Conservation (phyloP, 1,140 invertebrate species). For the Drosophila melanica region DNA sequence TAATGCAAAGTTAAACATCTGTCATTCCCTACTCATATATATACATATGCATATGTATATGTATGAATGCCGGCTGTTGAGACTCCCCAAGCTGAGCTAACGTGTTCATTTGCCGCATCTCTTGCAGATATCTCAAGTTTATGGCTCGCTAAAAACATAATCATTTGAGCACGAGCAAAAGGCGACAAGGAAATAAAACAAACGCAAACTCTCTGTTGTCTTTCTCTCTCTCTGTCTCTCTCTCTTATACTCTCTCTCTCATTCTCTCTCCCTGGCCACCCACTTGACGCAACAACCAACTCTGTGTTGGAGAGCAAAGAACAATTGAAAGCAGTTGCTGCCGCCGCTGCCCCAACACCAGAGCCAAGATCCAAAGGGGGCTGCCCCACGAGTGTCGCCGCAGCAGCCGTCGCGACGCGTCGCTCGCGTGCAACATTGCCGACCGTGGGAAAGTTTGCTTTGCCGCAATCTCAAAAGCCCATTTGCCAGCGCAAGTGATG, state of each 20-base stretch:
- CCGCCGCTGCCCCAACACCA: too few relatives aligned
- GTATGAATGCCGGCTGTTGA: not conserved
- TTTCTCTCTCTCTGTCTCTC: too few relatives aligned
- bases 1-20: too few relatives aligned
- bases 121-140: not conserved
- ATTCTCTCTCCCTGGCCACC: constrained; percentile 10
- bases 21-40: too few relatives aligned
- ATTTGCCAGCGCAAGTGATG: constrained; percentile 46
- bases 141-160: constrained; percentile 6
- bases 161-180: constrained; percentile 28
- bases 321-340: constrained; percentile 16
- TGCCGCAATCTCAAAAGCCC: constrained; percentile 70
- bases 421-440: constrained; percentile 60
- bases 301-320: constrained; percentile 12
- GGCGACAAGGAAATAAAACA: not conserved
- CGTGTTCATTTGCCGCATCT: not conserved
- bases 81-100: not conserved
- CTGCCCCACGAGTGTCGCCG: constrained; percentile 26
- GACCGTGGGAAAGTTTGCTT: constrained; percentile 72
- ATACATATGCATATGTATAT: not conserved
- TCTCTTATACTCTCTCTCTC: too few relatives aligned
- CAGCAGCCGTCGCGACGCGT: constrained; percentile 37
- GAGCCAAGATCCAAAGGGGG: not conserved
- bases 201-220: not conserved
- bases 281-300: constrained; percentile 17